Percentiles rank a stretch among this genome's conserved stretches.
These are phyloP conservation scores for Lasius fuliginosus DNA, from an alignment of 2,888 invertebrate species.

Conservation along the genomic window DNA sequence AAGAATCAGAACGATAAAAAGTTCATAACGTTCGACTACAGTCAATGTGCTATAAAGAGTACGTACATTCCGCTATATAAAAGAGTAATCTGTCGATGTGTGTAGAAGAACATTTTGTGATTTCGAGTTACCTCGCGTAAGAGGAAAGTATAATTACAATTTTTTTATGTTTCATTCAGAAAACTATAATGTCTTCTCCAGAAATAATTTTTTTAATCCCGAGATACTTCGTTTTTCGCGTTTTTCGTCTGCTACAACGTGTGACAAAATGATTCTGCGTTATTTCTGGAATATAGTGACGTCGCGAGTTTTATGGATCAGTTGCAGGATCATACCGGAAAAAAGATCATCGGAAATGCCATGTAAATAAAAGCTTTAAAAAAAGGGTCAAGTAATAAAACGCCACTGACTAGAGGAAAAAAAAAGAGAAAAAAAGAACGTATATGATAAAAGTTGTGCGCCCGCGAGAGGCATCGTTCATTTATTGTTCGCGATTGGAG, in stretches of 20 bases:
- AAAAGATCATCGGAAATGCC: slow-evolving; percentile 16
- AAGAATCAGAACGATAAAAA: slow-evolving; percentile 19
- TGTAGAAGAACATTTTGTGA: slow-evolving; percentile 58
- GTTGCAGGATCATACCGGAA: slow-evolving; percentile 4
- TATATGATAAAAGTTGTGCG: slow-evolving; percentile 55
- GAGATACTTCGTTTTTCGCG: not conserved
- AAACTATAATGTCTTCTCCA: not conserved
- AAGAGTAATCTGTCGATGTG: slow-evolving; percentile 66
- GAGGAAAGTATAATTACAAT: slow-evolving; percentile 21
- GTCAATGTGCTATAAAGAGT: slow-evolving; percentile 10
- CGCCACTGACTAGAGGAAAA: slow-evolving; percentile 44
- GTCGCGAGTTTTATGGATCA: not conserved
- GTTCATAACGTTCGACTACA: not conserved
- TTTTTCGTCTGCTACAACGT: not conserved
- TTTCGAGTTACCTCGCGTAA: slow-evolving; percentile 39
- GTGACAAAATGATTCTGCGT: not conserved
- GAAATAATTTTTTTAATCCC: slow-evolving; percentile 3
- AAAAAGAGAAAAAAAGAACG: slow-evolving; percentile 16
- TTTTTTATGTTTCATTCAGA: not conserved
- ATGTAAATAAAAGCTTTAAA: slow-evolving; percentile 58
- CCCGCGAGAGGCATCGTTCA: not conserved
- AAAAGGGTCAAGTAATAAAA: slow-evolving; percentile 40
- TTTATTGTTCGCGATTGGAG: slow-evolving; percentile 39
- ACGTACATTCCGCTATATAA: slow-evolving; percentile 60
- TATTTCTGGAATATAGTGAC: slow-evolving; percentile 30